Conservation (phyloP, 2,797 vertebrate species). For the Centroberyx gerrardi region DNA sequence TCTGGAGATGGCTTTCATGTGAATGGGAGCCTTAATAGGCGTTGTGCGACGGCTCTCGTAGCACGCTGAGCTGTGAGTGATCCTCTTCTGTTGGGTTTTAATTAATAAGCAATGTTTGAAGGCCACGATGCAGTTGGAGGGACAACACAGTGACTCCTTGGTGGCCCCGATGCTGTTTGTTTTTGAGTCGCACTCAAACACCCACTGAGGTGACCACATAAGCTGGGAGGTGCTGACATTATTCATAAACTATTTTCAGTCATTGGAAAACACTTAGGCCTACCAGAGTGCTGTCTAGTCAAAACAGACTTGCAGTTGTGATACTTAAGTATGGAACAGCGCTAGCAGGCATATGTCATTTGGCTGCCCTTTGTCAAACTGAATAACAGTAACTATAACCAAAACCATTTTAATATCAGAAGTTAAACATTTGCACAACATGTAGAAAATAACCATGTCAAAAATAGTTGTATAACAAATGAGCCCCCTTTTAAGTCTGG, state of each 20-base stretch:
- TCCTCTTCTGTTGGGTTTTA: constrained; percentile 79
- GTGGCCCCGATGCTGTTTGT: constrained; percentile 74
- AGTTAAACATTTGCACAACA: constrained; percentile 1
- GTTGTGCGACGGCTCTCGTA: constrained; percentile 71
- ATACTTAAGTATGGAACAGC: background rate
- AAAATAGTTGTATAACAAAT: constrained; percentile 2
- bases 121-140: constrained; percentile 71
- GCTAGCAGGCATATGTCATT: background rate
- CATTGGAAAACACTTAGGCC: background rate
- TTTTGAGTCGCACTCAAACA: constrained; percentile 69
- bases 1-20: constrained; percentile 80
- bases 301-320: background rate
- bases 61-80: constrained; percentile 72
- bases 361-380: background rate
- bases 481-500: background rate
- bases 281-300: constrained; percentile 11
- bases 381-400: constrained; percentile 10
- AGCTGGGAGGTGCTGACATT: constrained; percentile 56
- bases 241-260: constrained; percentile 53
- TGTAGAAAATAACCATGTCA: background rate
- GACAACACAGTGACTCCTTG: constrained; percentile 72
- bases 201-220: constrained; percentile 73
- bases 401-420: constrained; percentile 2
- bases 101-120: constrained; percentile 81
- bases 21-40: constrained; percentile 78